phyloP scores from a whole-genome alignment of 1,140 invertebrate genomes.

The Muscidifurax raptorellus region DNA sequence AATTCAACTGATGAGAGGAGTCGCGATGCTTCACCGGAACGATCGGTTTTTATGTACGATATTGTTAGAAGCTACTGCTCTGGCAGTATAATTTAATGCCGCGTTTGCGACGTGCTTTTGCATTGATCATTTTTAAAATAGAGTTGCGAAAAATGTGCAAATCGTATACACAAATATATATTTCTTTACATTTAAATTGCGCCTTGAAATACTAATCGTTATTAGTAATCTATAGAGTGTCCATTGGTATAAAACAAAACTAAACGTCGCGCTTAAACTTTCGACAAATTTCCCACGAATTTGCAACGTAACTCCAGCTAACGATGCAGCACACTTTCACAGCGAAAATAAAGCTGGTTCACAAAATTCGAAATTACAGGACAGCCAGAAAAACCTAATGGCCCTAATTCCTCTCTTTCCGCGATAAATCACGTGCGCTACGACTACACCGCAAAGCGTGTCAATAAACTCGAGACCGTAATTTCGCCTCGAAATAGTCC shows the following conservation, averaged over 20 bases:
- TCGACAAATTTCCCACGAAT: background rate
- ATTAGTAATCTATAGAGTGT: too few relatives aligned
- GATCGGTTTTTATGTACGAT: background rate
- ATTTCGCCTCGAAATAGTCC: background rate
- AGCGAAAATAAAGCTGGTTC: background rate
- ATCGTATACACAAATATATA: too few relatives aligned
- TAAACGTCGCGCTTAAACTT: background rate
- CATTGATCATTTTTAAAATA: too few relatives aligned
- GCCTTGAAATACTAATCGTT: background rate
- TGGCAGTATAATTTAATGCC: background rate
- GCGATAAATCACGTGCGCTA: background rate
- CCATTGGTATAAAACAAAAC: too few relatives aligned
- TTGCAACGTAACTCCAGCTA: background rate
- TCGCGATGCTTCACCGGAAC: background rate
- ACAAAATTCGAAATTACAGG: background rate
- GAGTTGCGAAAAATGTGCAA: too few relatives aligned
- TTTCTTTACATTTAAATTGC: too few relatives aligned
- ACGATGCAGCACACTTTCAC: background rate
- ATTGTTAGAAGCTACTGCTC: too few relatives aligned
- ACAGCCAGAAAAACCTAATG: background rate
- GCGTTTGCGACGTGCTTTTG: background rate
- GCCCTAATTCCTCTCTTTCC: background rate
- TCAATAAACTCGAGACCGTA: background rate
- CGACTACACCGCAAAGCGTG: background rate
- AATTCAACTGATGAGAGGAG: constrained; percentile 2